These are phyloP conservation scores for Stenichneumon culpator DNA, from an alignment of 2,888 invertebrate genomes.

Conservation along the genomic window DNA sequence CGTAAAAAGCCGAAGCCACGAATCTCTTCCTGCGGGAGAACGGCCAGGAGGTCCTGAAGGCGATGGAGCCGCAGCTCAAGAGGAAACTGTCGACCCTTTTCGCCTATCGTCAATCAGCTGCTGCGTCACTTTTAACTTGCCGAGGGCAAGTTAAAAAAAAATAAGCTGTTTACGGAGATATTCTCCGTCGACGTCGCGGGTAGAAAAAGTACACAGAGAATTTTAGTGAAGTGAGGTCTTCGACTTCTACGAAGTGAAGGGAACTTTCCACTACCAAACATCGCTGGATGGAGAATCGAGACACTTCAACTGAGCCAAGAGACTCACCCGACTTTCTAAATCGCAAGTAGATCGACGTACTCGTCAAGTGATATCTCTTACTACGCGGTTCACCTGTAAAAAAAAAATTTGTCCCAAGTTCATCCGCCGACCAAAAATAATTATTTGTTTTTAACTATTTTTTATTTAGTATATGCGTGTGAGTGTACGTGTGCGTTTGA, in stretches of 20 bases:
- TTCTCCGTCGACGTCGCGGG: background rate
- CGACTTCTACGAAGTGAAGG: constrained; percentile 54
- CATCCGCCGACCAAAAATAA: background rate
- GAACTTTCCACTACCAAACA: constrained; percentile 63
- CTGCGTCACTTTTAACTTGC: constrained; percentile 85
- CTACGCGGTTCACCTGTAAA: background rate
- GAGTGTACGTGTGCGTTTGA: constrained; percentile 21
- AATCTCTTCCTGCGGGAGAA: constrained; percentile 90
- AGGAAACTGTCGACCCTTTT: constrained; percentile 89
- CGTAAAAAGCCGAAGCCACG: constrained; percentile 89
- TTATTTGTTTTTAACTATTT: background rate
- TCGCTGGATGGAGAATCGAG: constrained; percentile 32
- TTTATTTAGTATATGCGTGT: constrained; percentile 6
- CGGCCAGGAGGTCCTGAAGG: constrained; percentile 89
- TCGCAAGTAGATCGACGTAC: constrained; percentile 31
- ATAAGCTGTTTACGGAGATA: no score
- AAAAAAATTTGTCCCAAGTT: background rate
- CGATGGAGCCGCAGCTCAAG: constrained; percentile 90
- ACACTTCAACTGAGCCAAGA: constrained; percentile 15
- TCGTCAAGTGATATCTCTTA: constrained; percentile 1
- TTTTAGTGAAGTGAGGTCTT: constrained; percentile 26
- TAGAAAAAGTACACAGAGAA: constrained; percentile 3
- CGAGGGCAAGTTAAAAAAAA: background rate
- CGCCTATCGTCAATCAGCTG: constrained; percentile 89
- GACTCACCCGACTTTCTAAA: constrained; percentile 63